Evolutionary conservation across 2,888 invertebrate genomes (phyloP), one percentile per base, ranked within the genome.

Genomic region (Spodoptera exigua): DNA sequence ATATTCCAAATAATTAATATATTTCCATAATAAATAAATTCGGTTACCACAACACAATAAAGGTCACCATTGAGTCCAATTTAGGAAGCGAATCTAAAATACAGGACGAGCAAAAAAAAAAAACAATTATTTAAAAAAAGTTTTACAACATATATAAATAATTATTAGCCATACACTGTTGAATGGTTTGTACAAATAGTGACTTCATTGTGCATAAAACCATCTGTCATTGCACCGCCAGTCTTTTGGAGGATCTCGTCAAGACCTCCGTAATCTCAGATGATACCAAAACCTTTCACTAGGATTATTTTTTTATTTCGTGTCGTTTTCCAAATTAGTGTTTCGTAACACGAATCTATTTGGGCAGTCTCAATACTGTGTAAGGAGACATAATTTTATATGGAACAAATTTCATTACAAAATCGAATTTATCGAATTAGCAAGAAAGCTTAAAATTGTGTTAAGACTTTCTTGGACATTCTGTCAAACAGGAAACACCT

Each of bases 131-230:
- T 70, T 57, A n/a, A 74, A 76, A 75, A 75, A 75, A 47, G 47
- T 67, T 70, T 76, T 73, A 63, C 78, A 79, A 77, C 70, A 57
- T 69, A 79, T 63, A 80, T 76, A 78, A 61, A 72, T 27, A 18
- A 3, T n/a, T 70, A 77, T 74, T 76, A 81, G 76, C 79, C 82
- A 85, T 82, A 85, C 76, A 77, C 78, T 78, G 64, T 74, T 72
- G 69, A 81, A 78, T 84, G 85, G 82, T 93, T 93, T 94, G 92
- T 92, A 93, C 93, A 94, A 78, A 89, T 86, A 92, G 92, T 91
- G 93, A 94, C 91, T 91, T 87, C 84, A 89, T 94, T 93, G 92
- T 94, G 94, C 93, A 88, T 85, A 73, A 82, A 83, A 84, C 81
- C 77, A 69, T 75, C 60, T 68, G 61, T 67, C 62, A 84, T 76